Evolutionary conservation across 2,888 invertebrate genomes (phyloP).

Genomic region (Apodemia hepburni): DNA sequence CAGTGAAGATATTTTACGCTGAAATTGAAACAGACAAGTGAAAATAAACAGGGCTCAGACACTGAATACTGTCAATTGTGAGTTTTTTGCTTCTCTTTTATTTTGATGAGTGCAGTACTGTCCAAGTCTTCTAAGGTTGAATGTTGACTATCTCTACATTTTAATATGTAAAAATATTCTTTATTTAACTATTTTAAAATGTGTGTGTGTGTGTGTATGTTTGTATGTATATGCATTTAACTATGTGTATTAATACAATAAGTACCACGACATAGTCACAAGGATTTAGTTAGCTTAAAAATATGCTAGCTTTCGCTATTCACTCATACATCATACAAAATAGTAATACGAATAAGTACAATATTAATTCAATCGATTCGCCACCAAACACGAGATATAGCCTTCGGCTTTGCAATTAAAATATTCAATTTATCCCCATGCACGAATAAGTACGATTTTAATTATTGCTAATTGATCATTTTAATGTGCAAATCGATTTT

Average conservation of each 20-base stretch:
- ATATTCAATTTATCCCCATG: conserved; percentile 35
- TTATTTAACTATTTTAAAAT: too few species aligned
- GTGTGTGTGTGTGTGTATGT: too few species aligned
- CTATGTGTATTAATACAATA: too few species aligned
- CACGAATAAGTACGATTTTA: conserved; percentile 34
- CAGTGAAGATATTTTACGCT: neutral
- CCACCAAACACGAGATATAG: conserved; percentile 12
- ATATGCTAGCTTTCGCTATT: neutral
- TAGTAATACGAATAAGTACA: neutral
- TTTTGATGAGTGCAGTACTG: too few species aligned
- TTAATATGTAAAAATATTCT: too few species aligned
- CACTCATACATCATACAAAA: neutral
- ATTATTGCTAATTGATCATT: conserved; percentile 33
- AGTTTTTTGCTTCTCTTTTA: too few species aligned
- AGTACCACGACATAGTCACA: neutral
- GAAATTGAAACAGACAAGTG: neutral
- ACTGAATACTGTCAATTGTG: too few species aligned
- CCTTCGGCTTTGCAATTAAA: conserved; percentile 31
- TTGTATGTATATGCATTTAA: too few species aligned
- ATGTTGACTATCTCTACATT: too few species aligned
- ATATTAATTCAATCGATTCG: neutral
- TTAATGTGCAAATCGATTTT: conserved; percentile 27
- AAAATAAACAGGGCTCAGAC: neutral
- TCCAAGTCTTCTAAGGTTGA: too few species aligned
- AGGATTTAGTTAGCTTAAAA: neutral